Conservation (phyloP, 2,113 vertebrate genomes). For the Gymnorhina tibicen region DNA sequence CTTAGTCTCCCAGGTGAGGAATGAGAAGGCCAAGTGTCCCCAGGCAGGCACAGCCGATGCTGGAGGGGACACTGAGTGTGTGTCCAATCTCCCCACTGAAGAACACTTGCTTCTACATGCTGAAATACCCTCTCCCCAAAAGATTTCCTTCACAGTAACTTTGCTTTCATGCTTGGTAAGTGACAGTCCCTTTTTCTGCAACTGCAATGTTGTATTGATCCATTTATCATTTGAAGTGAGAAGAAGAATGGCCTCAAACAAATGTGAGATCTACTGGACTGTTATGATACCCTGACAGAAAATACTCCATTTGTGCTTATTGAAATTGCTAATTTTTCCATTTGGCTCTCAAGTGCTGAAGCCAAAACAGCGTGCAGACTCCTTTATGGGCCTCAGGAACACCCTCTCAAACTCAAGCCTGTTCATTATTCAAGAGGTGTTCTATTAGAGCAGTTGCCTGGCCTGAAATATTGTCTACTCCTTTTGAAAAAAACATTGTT, state of each 20-base stretch:
- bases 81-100: background rate
- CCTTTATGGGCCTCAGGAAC: background rate
- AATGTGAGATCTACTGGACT: background rate
- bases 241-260: background rate
- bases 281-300: background rate
- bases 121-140: background rate
- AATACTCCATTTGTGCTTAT: background rate
- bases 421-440: background rate
- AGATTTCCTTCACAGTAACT: background rate
- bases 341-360: background rate
- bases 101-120: background rate
- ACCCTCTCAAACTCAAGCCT: background rate
- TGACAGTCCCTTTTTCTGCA: background rate
- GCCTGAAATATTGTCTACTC: background rate
- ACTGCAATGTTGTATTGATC: background rate
- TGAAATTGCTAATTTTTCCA: background rate
- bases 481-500: background rate
- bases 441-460: background rate
- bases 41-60: background rate
- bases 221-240: background rate
- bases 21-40: background rate
- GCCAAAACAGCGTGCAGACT: background rate
- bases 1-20: background rate
- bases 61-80: no score
- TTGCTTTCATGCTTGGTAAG: background rate